A percentile compares a stretch with the other conserved stretches of the same genome.
These are phyloP conservation scores for Campylomormyrus numenius DNA, from an alignment of 2,113 vertebrate species.

Conservation along the genomic window DNA sequence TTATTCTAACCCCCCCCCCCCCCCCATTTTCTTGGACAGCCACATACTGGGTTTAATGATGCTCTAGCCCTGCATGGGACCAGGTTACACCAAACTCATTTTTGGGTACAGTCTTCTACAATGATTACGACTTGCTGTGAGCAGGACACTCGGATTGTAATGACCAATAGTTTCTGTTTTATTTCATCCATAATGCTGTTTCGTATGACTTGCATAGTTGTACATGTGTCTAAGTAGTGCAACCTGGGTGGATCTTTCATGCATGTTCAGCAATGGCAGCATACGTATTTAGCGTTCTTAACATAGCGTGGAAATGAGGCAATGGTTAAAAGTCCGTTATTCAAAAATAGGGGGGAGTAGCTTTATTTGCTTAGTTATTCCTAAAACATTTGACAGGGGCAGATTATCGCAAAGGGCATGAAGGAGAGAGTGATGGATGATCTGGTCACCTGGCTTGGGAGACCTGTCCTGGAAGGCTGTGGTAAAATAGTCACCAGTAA, in stretches of 20 bases:
- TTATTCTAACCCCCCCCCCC: neutral
- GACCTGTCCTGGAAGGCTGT: neutral
- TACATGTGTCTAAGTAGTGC: neutral
- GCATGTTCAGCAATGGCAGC: neutral
- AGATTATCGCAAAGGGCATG: neutral
- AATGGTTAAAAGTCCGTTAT: neutral
- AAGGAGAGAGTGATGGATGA: too few species aligned
- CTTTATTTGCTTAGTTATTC: neutral
- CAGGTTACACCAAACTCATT: neutral
- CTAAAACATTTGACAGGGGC: neutral
- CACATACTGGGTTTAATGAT: neutral
- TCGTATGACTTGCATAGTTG: neutral
- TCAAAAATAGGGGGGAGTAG: neutral
- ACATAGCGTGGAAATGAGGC: neutral
- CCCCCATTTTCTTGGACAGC: neutral
- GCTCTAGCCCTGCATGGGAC: neutral
- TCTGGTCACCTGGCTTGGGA: neutral
- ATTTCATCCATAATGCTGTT: neutral
- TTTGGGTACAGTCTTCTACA: neutral
- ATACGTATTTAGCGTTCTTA: neutral
- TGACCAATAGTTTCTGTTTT: neutral
- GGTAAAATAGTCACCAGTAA: neutral
- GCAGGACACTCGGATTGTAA: neutral
- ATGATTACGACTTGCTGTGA: neutral
- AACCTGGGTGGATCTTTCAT: neutral